Percentiles rank a stretch among this genome's conserved stretches.
Conservation (phyloP, 2,888 invertebrate genomes). For the Meteorus colon region DNA sequence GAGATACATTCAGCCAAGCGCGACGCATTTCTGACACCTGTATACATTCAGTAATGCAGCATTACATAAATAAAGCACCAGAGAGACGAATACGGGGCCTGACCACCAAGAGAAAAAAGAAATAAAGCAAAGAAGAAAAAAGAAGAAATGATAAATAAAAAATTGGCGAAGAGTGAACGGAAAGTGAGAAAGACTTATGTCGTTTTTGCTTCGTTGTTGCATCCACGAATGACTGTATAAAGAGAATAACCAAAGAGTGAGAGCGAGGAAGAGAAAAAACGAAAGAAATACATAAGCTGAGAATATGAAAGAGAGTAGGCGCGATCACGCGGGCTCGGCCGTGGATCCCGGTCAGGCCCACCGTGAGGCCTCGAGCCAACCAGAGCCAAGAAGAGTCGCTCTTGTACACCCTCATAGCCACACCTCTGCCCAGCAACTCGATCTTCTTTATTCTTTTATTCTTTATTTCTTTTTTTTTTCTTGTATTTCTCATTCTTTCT, state of each 20-base stretch:
- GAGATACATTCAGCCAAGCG: slow-evolving; percentile 42
- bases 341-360: slow-evolving; percentile 67
- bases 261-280: slow-evolving; percentile 33
- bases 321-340: slow-evolving; percentile 49
- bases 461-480: slow-evolving; percentile 29
- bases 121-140: background rate
- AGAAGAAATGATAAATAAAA: too few relatives aligned
- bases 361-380: slow-evolving; percentile 69
- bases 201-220: too few relatives aligned
- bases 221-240: background rate
- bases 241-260: slow-evolving; percentile 47
- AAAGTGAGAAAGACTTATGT: too few relatives aligned
- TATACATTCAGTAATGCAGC: background rate
- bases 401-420: slow-evolving; percentile 68
- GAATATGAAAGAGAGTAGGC: slow-evolving; percentile 39
- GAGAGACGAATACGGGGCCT: background rate
- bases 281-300: slow-evolving; percentile 42
- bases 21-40: slow-evolving; percentile 53
- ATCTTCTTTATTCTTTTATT: slow-evolving; percentile 57
- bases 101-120: background rate
- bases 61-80: too few relatives aligned
- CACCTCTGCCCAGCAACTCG: slow-evolving; percentile 66
- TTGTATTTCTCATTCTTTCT: slow-evolving; percentile 29
- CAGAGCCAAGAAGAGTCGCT: slow-evolving; percentile 69
- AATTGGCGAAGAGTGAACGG: too few relatives aligned